Percentiles rank a stretch among this genome's conserved stretches.
These are phyloP conservation scores for Pristis pectinata DNA, from an alignment of 2,797 vertebrate species.

Conservation along the genomic window DNA sequence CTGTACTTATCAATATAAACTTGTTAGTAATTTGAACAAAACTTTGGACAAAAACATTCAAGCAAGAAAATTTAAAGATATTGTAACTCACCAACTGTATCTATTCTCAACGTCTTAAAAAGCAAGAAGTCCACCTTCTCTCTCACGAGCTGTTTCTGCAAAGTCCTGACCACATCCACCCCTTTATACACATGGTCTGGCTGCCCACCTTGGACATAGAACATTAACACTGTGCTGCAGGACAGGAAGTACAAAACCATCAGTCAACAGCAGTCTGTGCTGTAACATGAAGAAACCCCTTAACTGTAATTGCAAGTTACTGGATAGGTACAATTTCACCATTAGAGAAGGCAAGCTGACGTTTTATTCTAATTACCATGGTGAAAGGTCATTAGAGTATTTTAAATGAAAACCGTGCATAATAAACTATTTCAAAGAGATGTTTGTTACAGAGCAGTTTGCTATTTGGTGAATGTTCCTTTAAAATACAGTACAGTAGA, in stretches of 20 bases:
- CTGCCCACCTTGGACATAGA: constrained; percentile 67
- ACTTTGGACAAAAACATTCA: neutral
- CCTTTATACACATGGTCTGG: constrained; percentile 58
- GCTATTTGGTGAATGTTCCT: too few relatives aligned
- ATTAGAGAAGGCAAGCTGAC: neutral
- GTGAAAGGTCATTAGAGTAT: neutral
- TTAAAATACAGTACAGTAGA: too few relatives aligned
- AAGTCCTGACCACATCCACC: constrained; percentile 58
- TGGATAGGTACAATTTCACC: neutral
- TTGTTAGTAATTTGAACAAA: neutral
- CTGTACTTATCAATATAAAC: neutral
- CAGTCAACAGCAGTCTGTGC: neutral
- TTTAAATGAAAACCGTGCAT: neutral
- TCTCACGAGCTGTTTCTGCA: constrained; percentile 68
- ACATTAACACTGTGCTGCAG: constrained; percentile 68
- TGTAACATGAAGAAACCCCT: neutral
- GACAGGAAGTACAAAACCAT: constrained; percentile 41
- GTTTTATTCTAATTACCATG: neutral
- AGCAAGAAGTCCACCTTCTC: constrained; percentile 76
- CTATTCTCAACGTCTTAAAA: constrained; percentile 76
- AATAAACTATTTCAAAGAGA: neutral
- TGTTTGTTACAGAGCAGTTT: too few relatives aligned
- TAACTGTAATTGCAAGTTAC: neutral
- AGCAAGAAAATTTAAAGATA: neutral
- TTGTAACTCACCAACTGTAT: constrained; percentile 69